These are phyloP conservation scores for Aplochiton taeniatus DNA, from an alignment of 2,797 vertebrate genomes.

Conservation along the genomic window DNA sequence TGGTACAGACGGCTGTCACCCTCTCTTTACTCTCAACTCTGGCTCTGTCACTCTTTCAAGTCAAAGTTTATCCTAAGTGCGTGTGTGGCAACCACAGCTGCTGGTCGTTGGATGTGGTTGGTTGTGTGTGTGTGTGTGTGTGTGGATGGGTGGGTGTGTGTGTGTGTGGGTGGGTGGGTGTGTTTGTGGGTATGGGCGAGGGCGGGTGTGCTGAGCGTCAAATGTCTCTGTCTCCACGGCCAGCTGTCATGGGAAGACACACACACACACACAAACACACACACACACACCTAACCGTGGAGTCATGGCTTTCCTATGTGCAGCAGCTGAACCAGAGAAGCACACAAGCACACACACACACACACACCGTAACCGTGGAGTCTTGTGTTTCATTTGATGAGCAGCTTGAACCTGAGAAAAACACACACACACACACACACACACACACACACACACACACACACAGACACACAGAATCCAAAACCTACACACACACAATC, in stretches of 20 bases:
- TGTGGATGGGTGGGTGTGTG: constrained; percentile 25
- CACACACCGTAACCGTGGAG: no score
- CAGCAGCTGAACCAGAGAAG: no score
- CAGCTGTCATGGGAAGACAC: constrained; percentile 55
- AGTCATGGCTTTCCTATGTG: no score
- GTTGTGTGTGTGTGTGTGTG: constrained; percentile 16
- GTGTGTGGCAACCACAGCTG: constrained; percentile 54
- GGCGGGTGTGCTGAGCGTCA: constrained; percentile 20
- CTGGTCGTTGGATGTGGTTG: constrained; percentile 52
- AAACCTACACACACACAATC: no score
- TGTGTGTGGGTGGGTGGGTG: constrained; percentile 25
- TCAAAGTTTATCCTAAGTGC: constrained; percentile 28
- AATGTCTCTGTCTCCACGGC: constrained; percentile 50
- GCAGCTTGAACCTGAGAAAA: no score
- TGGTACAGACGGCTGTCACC: constrained; percentile 8
- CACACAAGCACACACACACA: no score
- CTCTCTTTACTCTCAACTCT: neutral
- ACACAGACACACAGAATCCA: no score
- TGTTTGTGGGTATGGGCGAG: constrained; percentile 20
- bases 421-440: no score
- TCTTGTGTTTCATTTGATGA: no score
- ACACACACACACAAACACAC: neutral
- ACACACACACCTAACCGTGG: no score
- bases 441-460: no score
- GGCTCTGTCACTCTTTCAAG: constrained; percentile 12